Evolutionary conservation across 1,140 invertebrate genomes (phyloP), one percentile per base, ranked within the genome.

Genomic region (Polypedilum vanderplanki): DNA sequence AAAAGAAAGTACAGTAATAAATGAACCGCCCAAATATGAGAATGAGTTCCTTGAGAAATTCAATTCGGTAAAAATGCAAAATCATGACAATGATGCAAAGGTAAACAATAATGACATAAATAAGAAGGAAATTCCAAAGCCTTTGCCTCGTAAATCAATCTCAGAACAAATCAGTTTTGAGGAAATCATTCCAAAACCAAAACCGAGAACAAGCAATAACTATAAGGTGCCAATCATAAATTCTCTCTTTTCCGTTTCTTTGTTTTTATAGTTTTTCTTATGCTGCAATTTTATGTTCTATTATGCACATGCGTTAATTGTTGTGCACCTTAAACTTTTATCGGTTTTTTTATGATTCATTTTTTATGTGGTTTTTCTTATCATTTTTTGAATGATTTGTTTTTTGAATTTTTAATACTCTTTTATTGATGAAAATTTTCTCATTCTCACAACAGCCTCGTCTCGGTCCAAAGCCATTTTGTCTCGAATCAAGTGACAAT

Each of bases 391-490:
- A n/a, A n/a, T n/a, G n/a, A n/a, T n/a, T n/a, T n/a, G n/a, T n/a
- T n/a, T n/a, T n/a, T n/a, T n/a, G n/a, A n/a, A n/a, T n/a, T 76
- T 12, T 40, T 67, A 24, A 77, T 75, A 75, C 41, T 77, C 74
- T 76, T 46, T 75, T 76, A 76, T 76, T 33, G 24, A 70, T 70
- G n/a, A n/a, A n/a, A n/a, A 20, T 18, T 18, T 22, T 22, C 20
- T n/a, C 10, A 5, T 70, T 20, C 18, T 8, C 3, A 73, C 74
- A 76, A 15, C 83, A 93, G 92, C 92, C 91, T 18, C 87, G 91
- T 17, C 85, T 93, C 9, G 92, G 92, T 22, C 92, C 91, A 20
- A 93, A 93, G 80, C 92, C 92, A 10, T 93, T 93, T 78, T 88
- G 90, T 20, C 89, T 90, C 20, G 87, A 88, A 0, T 86, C 87